Conservation (phyloP, 2,888 invertebrate species). For the Dermolepida albohirtum region DNA sequence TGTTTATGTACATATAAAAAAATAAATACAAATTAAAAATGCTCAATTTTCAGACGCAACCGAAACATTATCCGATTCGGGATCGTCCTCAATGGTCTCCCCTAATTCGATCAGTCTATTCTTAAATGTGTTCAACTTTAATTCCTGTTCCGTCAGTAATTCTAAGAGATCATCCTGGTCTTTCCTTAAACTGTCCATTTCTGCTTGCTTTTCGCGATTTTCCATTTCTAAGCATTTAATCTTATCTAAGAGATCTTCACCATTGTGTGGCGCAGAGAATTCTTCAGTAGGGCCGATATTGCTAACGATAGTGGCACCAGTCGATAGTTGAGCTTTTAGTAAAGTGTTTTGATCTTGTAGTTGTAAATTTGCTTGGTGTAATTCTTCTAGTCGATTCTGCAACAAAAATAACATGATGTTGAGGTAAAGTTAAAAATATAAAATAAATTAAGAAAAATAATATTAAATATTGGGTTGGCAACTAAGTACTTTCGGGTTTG, state of each 20-base stretch:
- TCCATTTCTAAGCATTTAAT: conserved; percentile 59
- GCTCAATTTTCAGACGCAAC: conserved; percentile 45
- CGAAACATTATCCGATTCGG: conserved; percentile 59
- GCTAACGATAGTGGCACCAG: conserved; percentile 34
- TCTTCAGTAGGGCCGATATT: conserved; percentile 13
- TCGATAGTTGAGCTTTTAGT: conserved; percentile 78
- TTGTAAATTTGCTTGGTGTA: conserved; percentile 77
- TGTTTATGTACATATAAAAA: conserved; percentile 27
- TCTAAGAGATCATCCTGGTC: conserved; percentile 96
- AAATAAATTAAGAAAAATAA: no score
- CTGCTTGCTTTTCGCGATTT: conserved; percentile 63
- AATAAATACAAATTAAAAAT: conserved; percentile 30
- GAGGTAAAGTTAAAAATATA: background rate
- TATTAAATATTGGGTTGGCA: no score
- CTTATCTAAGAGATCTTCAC: conserved; percentile 41
- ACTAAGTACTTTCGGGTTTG: no score
- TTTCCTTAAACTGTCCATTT: conserved; percentile 77
- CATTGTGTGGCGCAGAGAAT: conserved; percentile 11
- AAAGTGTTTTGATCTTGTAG: conserved; percentile 89
- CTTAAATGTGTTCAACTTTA: conserved; percentile 59
- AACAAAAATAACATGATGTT: conserved; percentile 48
- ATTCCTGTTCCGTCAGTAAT: conserved; percentile 89
- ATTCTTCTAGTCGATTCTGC: conserved; percentile 73
- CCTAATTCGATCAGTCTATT: conserved; percentile 61
- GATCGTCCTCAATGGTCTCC: conserved; percentile 58